Evolutionary conservation across 2,113 vertebrate species (phyloP), one percentile per base, ranked within the genome.

Genomic region (Menura novaehollandiae): DNA sequence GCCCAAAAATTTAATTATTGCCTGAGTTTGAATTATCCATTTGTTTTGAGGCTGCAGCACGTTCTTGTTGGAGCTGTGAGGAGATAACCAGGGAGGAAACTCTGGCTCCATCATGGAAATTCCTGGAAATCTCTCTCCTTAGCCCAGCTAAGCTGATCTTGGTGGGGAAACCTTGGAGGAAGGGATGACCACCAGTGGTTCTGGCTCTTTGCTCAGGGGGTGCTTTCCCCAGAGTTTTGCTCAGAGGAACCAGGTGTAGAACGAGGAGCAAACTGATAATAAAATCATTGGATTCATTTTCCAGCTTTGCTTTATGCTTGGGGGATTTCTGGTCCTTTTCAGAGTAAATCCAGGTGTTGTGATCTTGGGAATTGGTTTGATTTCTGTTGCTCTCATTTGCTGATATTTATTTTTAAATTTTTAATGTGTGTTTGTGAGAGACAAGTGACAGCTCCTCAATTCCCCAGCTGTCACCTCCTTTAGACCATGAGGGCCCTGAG

Each of bases 401-500:
- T 52, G 39, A 12, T 44, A 18, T 8, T 35, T 22, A 12, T 33
- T 52, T 44, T 32, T 3, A 4, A 10, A 33, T 35, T 32, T 56
- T 32, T 32, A 27, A 17, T 0, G 0, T 26, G 8, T 9, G 10
- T 20, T 16, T 39, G 19, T 24, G 28, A 56, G 46, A 69, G n/a
- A 35, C 39, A 27, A 56, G 49, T 9, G 62, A 9, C 21, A 49
- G 63, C 32, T 46, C 17, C 76, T 72, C 1, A 0, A 18, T 59
- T 30, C 53, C 39, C n/a, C 9, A 24, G 6, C 35, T 52, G 24
- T 33, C 63, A 24, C 14, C 41, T 73, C 55, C n/a, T 80, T 32
- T 26, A 74, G 22, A 21, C 7, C 26, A 4, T 0, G 0, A 28
- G 1, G 63, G 7, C 28, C 2, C 0, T 55, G 39, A 5, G 11